These are phyloP conservation scores for Drosophila merina DNA, from an alignment of 2,888 invertebrate species.

Conservation along the genomic window DNA sequence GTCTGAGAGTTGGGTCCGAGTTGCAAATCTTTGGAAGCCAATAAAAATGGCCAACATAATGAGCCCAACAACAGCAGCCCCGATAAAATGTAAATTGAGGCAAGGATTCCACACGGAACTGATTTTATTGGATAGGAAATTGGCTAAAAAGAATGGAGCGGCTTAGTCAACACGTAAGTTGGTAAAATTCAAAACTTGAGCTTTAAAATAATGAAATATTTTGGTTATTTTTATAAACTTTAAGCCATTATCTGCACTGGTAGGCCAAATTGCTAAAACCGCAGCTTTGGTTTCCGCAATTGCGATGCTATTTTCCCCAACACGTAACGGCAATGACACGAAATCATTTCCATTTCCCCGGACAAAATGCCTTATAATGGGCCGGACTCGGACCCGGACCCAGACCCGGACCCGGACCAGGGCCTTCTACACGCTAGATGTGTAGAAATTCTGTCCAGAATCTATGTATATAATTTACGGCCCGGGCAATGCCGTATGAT, in stretches of 20 bases:
- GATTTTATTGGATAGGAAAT: constrained; percentile 28
- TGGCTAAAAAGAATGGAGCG: too few species aligned
- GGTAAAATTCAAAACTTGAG: background rate
- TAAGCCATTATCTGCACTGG: constrained; percentile 1
- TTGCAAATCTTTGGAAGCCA: constrained; percentile 69
- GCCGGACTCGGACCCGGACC: background rate
- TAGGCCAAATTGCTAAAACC: background rate
- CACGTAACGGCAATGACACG: constrained; percentile 78
- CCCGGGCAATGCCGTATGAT: constrained; percentile 60
- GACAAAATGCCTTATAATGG: constrained; percentile 60
- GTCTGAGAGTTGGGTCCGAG: constrained; percentile 39
- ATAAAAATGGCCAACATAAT: constrained; percentile 73
- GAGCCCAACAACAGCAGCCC: constrained; percentile 49
- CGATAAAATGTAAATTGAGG: constrained; percentile 71
- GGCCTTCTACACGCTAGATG: constrained; percentile 16
- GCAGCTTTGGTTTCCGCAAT: background rate
- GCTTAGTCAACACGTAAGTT: background rate
- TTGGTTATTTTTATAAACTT: background rate
- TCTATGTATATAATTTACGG: constrained; percentile 67
- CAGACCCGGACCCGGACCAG: constrained; percentile 4
- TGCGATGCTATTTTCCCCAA: constrained; percentile 54
- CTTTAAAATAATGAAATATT: background rate
- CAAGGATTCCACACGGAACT: constrained; percentile 23
- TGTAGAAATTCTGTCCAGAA: constrained; percentile 40
- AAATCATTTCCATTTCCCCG: constrained; percentile 72